Evolutionary conservation across 2,113 vertebrate species (phyloP).

Genomic region (Stegastes partitus): DNA sequence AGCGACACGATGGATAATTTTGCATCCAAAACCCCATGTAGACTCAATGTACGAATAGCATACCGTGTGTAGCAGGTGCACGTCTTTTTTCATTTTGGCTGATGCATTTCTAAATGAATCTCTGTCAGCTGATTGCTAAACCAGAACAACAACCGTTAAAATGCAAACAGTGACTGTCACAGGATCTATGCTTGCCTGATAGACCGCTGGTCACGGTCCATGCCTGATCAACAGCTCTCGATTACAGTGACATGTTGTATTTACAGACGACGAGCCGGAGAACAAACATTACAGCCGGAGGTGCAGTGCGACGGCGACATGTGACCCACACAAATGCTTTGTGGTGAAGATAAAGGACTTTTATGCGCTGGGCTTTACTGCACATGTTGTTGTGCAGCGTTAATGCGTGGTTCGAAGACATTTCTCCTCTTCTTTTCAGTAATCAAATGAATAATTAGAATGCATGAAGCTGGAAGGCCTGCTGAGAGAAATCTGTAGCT

Average conservation of each 20-base stretch:
- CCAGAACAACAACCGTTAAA: not conserved
- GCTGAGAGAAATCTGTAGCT: conserved; percentile 37
- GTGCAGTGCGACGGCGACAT: not conserved
- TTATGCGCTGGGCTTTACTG: not conserved
- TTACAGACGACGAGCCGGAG: not conserved
- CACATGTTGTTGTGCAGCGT: not conserved
- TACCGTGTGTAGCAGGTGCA: too few relatives aligned
- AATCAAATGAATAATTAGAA: conserved; percentile 48
- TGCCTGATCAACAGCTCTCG: not conserved
- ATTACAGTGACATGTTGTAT: too few relatives aligned
- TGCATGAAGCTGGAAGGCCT: conserved; percentile 18
- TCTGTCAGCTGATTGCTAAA: not conserved
- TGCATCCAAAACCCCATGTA: too few relatives aligned
- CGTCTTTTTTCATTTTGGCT: too few relatives aligned
- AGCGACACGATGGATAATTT: too few relatives aligned
- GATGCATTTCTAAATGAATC: too few relatives aligned
- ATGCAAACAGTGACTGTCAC: not conserved
- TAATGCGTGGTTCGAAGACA: not conserved
- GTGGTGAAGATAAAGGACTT: not conserved
- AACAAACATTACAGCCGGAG: not conserved
- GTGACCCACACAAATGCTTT: not conserved
- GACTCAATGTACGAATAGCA: too few relatives aligned
- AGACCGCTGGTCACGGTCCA: not conserved
- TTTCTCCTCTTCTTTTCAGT: not conserved
- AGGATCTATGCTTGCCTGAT: not conserved